These are phyloP conservation scores for Sipha flava DNA, from an alignment of 1,140 invertebrate genomes.

Conservation along the genomic window DNA sequence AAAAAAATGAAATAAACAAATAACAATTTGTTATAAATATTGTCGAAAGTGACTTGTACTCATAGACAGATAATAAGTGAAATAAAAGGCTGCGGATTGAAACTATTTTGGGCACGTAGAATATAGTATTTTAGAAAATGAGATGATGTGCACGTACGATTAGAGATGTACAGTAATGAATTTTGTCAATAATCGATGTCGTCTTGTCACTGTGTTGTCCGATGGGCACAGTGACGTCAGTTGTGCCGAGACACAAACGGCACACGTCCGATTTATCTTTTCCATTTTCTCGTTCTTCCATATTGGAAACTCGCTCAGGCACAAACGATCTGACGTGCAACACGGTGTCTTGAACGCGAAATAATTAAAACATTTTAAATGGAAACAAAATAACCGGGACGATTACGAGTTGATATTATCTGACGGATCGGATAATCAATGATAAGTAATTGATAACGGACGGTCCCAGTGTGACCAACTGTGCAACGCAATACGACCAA, in stretches of 20 bases:
- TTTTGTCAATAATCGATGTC: conserved; percentile 2
- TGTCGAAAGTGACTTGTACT: too few relatives aligned
- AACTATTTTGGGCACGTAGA: too few relatives aligned
- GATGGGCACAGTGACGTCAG: background rate
- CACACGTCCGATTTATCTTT: background rate
- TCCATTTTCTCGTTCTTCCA: background rate
- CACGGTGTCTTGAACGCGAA: too few relatives aligned
- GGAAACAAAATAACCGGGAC: background rate
- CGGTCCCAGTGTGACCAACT: background rate
- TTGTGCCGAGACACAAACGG: background rate
- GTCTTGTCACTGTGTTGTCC: background rate
- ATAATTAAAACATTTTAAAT: background rate
- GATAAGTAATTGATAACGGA: background rate
- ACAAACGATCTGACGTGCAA: background rate
- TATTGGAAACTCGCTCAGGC: background rate
- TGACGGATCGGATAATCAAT: background rate
- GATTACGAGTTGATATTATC: background rate
- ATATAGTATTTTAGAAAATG: too few relatives aligned
- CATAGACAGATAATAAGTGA: too few relatives aligned
- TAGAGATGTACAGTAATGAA: conserved; percentile 10
- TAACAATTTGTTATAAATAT: too few relatives aligned
- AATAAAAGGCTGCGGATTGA: too few relatives aligned
- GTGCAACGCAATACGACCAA: too few relatives aligned
- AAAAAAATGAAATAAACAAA: too few relatives aligned
- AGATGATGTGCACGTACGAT: background rate